A percentile compares a stretch with the other conserved stretches of the same genome.
phyloP scores from a whole-genome alignment of 2,888 invertebrate species.

The Pollenia angustigena region DNA sequence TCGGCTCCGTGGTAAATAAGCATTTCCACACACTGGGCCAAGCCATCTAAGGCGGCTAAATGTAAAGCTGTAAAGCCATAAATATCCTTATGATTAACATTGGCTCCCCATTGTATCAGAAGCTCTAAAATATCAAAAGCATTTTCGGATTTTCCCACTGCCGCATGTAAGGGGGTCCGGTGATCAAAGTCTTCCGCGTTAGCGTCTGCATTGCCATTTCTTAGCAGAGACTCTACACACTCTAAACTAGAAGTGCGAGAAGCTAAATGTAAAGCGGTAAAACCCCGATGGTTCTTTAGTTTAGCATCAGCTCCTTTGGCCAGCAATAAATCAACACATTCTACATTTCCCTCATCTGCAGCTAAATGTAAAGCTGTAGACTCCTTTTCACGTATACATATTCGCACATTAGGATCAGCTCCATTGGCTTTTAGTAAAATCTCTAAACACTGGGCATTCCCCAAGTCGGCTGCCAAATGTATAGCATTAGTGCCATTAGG shows the following conservation, averaged over 20 bases:
- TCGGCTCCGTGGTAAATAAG: slow-evolving; percentile 94
- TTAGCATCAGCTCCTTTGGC: slow-evolving; percentile 91
- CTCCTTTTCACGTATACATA: slow-evolving; percentile 89
- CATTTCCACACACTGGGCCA: slow-evolving; percentile 93
- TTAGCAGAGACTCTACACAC: slow-evolving; percentile 90
- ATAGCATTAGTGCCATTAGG: slow-evolving; percentile 91
- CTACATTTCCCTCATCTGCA: slow-evolving; percentile 93
- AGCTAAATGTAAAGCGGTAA: slow-evolving; percentile 94
- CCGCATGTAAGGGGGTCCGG: slow-evolving; percentile 92
- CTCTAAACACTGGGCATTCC: slow-evolving; percentile 90
- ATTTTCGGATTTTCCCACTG: slow-evolving; percentile 92
- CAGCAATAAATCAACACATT: slow-evolving; percentile 90
- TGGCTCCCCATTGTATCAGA: slow-evolving; percentile 91
- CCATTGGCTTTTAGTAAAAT: slow-evolving; percentile 90
- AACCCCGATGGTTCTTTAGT: slow-evolving; percentile 90
- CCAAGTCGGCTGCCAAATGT: slow-evolving; percentile 92
- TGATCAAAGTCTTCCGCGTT: slow-evolving; percentile 92
- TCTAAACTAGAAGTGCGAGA: slow-evolving; percentile 91
- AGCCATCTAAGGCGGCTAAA: slow-evolving; percentile 93
- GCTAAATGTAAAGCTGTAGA: slow-evolving; percentile 93
- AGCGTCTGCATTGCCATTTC: slow-evolving; percentile 90
- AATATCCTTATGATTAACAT: slow-evolving; percentile 93
- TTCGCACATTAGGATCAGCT: slow-evolving; percentile 89
- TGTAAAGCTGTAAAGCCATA: slow-evolving; percentile 94
- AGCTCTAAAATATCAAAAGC: slow-evolving; percentile 92